phyloP scores from a whole-genome alignment of 1,140 invertebrate species.

The Vanessa tameamea region DNA sequence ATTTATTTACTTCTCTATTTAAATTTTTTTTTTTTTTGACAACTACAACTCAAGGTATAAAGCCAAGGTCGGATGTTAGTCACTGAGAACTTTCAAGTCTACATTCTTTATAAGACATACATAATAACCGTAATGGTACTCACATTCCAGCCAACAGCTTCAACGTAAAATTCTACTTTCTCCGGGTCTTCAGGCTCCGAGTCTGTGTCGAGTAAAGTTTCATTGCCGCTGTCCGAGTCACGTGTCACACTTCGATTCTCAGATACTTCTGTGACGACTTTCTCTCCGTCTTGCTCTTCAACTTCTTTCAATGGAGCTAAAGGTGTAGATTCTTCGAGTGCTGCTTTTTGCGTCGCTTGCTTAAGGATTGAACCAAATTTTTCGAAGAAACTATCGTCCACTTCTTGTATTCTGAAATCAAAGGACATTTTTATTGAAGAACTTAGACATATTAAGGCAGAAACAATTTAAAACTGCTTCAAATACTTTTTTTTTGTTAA shows the following conservation, averaged over 20 bases:
- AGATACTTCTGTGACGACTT: slow-evolving; percentile 63
- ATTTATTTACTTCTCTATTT: no score
- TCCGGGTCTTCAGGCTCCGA: slow-evolving; percentile 80
- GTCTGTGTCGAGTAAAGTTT: slow-evolving; percentile 78
- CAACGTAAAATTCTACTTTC: slow-evolving; percentile 82
- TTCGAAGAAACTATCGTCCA: slow-evolving; percentile 90
- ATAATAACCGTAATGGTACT: slow-evolving; percentile 63
- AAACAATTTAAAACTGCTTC: neutral
- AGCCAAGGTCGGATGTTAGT: no score
- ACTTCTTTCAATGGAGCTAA: slow-evolving; percentile 77
- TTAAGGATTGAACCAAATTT: slow-evolving; percentile 87
- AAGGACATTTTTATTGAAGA: no score
- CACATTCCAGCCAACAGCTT: slow-evolving; percentile 87
- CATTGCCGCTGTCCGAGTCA: slow-evolving; percentile 81
- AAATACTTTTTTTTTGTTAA: no score
- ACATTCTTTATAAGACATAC: neutral
- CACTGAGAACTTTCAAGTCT: neutral
- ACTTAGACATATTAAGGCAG: neutral
- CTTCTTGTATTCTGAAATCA: slow-evolving; percentile 85
- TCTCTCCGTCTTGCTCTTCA: slow-evolving; percentile 72
- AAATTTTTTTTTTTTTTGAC: no score
- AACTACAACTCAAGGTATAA: no score
- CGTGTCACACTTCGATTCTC: slow-evolving; percentile 59
- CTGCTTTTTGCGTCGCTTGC: slow-evolving; percentile 82
- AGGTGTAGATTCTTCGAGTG: slow-evolving; percentile 77